Conservation (phyloP, 2,888 invertebrate genomes). For the Eupithecia subfuscata region DNA sequence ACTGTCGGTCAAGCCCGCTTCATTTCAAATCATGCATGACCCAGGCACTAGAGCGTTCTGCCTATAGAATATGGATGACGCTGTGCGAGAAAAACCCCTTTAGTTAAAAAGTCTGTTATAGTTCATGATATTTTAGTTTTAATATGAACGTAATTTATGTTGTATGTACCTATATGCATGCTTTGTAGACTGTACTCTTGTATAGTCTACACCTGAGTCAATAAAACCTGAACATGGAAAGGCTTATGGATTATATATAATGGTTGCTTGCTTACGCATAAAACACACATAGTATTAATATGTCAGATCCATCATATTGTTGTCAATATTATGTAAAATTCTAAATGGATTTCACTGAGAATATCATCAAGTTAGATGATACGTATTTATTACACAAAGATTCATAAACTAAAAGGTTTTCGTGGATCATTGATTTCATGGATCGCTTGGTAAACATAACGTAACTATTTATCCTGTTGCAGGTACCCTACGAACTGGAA, state of each 20-base stretch:
- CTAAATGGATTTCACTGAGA: neutral
- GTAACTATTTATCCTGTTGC: neutral
- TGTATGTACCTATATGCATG: neutral
- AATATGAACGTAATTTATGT: neutral
- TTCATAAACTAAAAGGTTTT: slow-evolving; percentile 2
- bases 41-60: neutral
- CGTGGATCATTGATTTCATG: neutral
- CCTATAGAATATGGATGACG: neutral
- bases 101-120: neutral
- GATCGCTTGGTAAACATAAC: neutral
- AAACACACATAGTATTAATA: neutral
- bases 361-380: neutral
- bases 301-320: neutral
- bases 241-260: slow-evolving; percentile 10
- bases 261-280: neutral
- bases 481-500: neutral
- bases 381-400: neutral
- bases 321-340: neutral
- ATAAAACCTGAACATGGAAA: slow-evolving; percentile 18
- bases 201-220: slow-evolving; percentile 18
- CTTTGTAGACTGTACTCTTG: slow-evolving; percentile 1
- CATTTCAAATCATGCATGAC: slow-evolving; percentile 3
- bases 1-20: neutral
- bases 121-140: neutral
- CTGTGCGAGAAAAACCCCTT: neutral